Conservation (phyloP, 2,888 invertebrate species). For the Eristalis arbustorum region DNA sequence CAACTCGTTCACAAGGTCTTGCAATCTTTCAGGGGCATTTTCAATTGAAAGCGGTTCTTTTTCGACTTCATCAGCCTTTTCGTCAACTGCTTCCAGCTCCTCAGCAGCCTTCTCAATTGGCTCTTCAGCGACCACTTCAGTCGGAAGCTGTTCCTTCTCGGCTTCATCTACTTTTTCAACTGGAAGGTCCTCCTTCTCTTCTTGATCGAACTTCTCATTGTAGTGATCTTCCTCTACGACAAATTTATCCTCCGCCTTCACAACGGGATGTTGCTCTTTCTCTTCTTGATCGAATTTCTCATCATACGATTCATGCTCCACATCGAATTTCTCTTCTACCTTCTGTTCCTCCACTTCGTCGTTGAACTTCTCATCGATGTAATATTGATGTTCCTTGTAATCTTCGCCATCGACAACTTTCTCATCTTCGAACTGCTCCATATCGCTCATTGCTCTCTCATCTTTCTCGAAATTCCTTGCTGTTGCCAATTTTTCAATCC, state of each 20-base stretch:
- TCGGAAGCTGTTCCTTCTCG: not conserved
- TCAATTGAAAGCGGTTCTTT: not conserved
- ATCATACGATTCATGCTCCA: not conserved
- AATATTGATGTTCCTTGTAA: not conserved
- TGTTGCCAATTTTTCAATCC: slow-evolving; percentile 14
- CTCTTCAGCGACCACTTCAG: not conserved
- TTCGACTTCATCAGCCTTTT: not conserved
- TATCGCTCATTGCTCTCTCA: slow-evolving; percentile 1
- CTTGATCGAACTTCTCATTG: not conserved
- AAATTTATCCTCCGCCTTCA: not conserved
- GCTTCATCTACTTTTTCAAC: not conserved
- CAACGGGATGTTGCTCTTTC: not conserved
- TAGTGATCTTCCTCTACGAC: not conserved
- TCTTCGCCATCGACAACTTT: not conserved
- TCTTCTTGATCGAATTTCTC: not conserved
- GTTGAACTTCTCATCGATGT: not conserved
- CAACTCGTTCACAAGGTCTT: not conserved
- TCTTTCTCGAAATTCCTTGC: slow-evolving; percentile 8
- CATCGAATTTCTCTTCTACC: not conserved
- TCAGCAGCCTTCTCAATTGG: not conserved
- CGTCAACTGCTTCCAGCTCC: not conserved
- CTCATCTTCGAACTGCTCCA: not conserved
- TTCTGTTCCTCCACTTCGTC: not conserved
- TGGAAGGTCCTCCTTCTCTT: not conserved
- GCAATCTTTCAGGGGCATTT: not conserved